Evolutionary conservation across 2,888 invertebrate genomes (phyloP).

Genomic region (Phortica magna): DNA sequence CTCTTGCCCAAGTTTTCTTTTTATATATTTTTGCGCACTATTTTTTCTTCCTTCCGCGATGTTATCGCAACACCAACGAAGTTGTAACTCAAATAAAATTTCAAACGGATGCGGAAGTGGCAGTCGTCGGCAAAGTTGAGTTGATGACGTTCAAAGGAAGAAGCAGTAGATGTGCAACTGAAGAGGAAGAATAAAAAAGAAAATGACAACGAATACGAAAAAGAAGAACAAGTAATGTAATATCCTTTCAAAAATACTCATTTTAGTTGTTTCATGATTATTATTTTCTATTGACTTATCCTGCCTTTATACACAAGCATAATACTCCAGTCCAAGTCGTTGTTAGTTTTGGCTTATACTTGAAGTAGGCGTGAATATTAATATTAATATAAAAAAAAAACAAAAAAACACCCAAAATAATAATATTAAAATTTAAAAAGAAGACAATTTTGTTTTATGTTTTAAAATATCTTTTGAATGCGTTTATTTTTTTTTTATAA

Average conservation of each 20-base stretch:
- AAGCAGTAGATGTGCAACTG: neutral
- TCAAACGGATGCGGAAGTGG: neutral
- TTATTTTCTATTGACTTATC: neutral
- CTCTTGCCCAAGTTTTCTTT: too few species aligned
- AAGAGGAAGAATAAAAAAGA: neutral
- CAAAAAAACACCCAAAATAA: too few species aligned
- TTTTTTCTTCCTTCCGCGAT: neutral
- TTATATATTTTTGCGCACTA: too few species aligned
- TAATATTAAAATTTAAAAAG: neutral
- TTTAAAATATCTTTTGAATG: neutral
- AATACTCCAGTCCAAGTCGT: slow-evolving; percentile 3
- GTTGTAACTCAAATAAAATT: slow-evolving; percentile 8
- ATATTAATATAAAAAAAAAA: neutral
- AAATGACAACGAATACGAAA: too few species aligned
- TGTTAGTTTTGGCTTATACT: neutral
- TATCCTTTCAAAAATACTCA: slow-evolving; percentile 10
- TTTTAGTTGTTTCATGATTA: neutral
- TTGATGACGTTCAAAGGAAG: neutral
- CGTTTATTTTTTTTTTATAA: slow-evolving; percentile 5
- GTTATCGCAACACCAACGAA: neutral
- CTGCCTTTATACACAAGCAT: neutral
- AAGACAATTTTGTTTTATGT: neutral
- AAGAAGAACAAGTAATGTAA: neutral
- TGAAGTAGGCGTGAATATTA: neutral
- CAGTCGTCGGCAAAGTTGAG: neutral